A percentile compares a stretch with the other conserved stretches of the same genome.
phyloP scores from a whole-genome alignment of 2,113 vertebrate species.

The Chaetodon trifascialis region DNA sequence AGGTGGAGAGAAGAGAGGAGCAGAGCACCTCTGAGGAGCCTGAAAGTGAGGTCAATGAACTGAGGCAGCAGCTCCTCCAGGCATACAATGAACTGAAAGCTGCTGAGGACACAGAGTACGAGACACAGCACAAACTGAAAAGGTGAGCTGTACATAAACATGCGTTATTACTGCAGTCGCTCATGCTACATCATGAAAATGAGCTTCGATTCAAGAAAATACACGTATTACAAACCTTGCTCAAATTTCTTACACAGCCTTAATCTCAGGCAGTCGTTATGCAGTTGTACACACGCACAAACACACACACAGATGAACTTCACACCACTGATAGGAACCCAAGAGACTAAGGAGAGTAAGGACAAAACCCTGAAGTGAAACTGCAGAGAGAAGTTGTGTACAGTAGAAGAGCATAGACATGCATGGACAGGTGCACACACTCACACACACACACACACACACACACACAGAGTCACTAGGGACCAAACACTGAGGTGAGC shows the following conservation, averaged over 20 bases:
- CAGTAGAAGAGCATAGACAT: neutral
- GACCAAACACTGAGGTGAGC: slow-evolving; percentile 41
- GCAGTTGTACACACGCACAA: neutral
- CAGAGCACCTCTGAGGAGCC: slow-evolving; percentile 63
- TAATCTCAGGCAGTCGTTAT: too few relatives aligned
- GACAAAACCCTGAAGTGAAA: slow-evolving; percentile 81
- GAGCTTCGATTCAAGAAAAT: neutral
- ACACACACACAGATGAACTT: neutral
- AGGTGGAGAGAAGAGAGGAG: slow-evolving; percentile 58
- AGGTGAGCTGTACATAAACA: slow-evolving; percentile 61
- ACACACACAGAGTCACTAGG: slow-evolving; percentile 18
- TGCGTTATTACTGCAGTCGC: neutral
- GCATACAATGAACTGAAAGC: slow-evolving; percentile 70
- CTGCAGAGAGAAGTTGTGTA: slow-evolving; percentile 49
- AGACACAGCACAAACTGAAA: slow-evolving; percentile 62
- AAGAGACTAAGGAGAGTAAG: slow-evolving; percentile 74
- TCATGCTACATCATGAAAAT: slow-evolving; percentile 3
- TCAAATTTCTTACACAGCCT: neutral
- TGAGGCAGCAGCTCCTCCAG: slow-evolving; percentile 74
- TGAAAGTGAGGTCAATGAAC: slow-evolving; percentile 71
- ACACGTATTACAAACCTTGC: neutral
- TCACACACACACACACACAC: slow-evolving; percentile 3
- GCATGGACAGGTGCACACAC: slow-evolving; percentile 10
- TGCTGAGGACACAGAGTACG: slow-evolving; percentile 69
- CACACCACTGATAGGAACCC: slow-evolving; percentile 63